These are phyloP conservation scores for Drosophila lacicola DNA, from an alignment of 2,888 invertebrate species.

Conservation along the genomic window DNA sequence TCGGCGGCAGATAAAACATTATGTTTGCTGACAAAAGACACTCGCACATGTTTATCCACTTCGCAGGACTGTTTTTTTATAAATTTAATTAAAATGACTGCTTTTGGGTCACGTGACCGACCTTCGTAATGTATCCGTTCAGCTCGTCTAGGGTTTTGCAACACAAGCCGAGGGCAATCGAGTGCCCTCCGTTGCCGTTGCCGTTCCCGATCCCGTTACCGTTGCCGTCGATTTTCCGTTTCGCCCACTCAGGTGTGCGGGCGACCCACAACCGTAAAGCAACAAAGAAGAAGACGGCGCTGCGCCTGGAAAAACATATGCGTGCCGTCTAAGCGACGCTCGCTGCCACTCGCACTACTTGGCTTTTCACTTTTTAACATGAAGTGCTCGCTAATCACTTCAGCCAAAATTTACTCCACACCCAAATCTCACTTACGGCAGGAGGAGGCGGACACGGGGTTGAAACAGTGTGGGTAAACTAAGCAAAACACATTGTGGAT, in stretches of 20 bases:
- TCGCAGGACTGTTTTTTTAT: conserved; percentile 78
- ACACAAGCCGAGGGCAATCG: conserved; percentile 44
- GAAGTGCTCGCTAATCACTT: conserved; percentile 80
- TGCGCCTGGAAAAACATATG: conserved; percentile 78
- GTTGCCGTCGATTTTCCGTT: conserved; percentile 66
- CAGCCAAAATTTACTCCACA: conserved; percentile 71
- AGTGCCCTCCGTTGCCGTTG: conserved; percentile 23
- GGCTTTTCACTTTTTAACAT: conserved; percentile 82
- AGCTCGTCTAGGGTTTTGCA: conserved; percentile 48
- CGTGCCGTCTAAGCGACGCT: conserved; percentile 79
- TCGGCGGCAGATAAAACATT: conserved; percentile 16
- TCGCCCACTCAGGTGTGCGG: conserved; percentile 77
- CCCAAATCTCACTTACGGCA: conserved; percentile 66
- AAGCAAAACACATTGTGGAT: conserved; percentile 36
- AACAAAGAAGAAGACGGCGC: conserved; percentile 51
- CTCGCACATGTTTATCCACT: conserved; percentile 63
- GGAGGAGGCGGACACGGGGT: conserved; percentile 45
- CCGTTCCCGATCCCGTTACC: conserved; percentile 56
- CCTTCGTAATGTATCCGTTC: conserved; percentile 85
- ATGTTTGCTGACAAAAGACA: conserved; percentile 74
- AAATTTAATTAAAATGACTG: conserved; percentile 84
- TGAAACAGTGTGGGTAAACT: conserved; percentile 48
- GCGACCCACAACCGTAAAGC: conserved; percentile 56
- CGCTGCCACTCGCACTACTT: conserved; percentile 81
- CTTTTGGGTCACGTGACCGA: conserved; percentile 84